Evolutionary conservation across 2,888 invertebrate genomes (phyloP).

Genomic region (Exephanes ischioxanthus): DNA sequence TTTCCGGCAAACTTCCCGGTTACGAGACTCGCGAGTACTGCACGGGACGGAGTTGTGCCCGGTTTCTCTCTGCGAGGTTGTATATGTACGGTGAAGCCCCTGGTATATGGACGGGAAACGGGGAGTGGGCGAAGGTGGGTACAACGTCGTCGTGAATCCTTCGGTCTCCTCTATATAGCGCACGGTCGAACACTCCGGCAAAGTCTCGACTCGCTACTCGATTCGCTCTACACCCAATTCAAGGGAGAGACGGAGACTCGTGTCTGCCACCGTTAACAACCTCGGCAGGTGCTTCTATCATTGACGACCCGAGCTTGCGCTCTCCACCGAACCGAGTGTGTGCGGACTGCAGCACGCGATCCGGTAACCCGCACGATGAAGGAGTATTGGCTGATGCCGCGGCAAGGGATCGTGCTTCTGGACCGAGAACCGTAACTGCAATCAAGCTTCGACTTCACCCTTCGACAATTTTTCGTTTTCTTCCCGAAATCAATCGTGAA

Average conservation of each 20-base stretch:
- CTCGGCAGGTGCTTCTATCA: constrained; percentile 62
- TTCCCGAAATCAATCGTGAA: neutral
- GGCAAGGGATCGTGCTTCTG: neutral
- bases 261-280: constrained; percentile 65
- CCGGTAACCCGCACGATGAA: neutral
- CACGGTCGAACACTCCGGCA: constrained; percentile 49
- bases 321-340: constrained; percentile 14
- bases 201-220: constrained; percentile 63
- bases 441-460: neutral
- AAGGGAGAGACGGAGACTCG: constrained; percentile 32
- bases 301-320: constrained; percentile 40
- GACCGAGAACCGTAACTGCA: neutral
- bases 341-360: constrained; percentile 18
- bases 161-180: constrained; percentile 9
- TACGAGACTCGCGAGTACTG: constrained; percentile 67
- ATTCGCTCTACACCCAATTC: constrained; percentile 51
- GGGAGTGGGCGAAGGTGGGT: constrained; percentile 17
- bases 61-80: constrained; percentile 38
- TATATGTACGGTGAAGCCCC: neutral
- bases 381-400: neutral
- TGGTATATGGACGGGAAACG: constrained; percentile 22
- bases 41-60: constrained; percentile 49
- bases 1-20: constrained; percentile 69
- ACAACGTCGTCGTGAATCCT: constrained; percentile 55
- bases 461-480: neutral